A percentile compares a stretch with the other conserved stretches of the same genome.
Conservation (phyloP, 2,113 vertebrate genomes). For the Chlorocebus sabaeus region DNA sequence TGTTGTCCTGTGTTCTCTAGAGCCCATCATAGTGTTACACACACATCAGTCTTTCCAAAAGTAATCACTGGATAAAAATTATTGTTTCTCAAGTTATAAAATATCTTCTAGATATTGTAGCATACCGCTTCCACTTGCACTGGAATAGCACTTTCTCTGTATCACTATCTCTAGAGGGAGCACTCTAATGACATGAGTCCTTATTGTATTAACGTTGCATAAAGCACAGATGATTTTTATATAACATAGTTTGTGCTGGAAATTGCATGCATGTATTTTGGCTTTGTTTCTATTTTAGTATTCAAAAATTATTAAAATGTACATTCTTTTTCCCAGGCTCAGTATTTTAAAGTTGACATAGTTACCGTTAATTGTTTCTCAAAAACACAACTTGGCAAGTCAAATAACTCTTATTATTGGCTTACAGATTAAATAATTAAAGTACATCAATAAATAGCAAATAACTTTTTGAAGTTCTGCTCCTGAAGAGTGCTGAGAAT, state of each 20-base stretch:
- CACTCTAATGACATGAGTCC: background rate
- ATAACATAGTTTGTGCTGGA: background rate
- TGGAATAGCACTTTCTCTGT: background rate
- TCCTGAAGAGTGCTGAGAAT: background rate
- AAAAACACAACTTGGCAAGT: background rate
- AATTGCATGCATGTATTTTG: background rate
- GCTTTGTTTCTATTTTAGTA: background rate
- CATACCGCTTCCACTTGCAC: rapidly evolving
- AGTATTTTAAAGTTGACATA: background rate
- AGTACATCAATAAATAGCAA: background rate
- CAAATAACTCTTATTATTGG: background rate
- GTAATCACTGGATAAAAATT: background rate
- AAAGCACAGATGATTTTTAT: background rate
- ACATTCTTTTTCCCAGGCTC: background rate
- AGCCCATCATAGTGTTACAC: rapidly evolving
- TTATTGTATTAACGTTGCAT: background rate
- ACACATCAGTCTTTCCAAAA: background rate
- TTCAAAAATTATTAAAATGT: background rate
- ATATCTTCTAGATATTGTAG: background rate
- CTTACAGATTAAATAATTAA: background rate
- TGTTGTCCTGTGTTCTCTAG: background rate
- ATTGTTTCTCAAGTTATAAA: background rate
- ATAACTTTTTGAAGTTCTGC: background rate
- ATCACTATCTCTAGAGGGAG: background rate
- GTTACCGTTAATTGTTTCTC: background rate